Conservation (phyloP, 2,113 vertebrate genomes). For the Nycticryphes semicollaris region DNA sequence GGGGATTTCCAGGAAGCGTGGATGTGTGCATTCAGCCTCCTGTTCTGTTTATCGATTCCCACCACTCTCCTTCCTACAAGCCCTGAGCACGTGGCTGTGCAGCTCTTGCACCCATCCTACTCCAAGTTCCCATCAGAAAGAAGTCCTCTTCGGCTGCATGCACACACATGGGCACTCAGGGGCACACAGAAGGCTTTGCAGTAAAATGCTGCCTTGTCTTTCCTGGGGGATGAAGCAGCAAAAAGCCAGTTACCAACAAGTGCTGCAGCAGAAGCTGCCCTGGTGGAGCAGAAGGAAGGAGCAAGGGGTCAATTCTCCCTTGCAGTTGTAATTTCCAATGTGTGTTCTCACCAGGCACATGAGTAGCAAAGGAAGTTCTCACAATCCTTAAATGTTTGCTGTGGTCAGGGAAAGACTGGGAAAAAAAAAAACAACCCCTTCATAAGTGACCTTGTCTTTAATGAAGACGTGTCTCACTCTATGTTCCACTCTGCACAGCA, state of each 20-base stretch:
- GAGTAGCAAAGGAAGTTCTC: slow-evolving; percentile 42
- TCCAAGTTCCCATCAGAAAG: background rate
- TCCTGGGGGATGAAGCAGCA: background rate
- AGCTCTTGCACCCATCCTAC: background rate
- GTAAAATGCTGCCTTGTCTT: background rate
- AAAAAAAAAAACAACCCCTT: background rate
- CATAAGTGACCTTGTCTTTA: background rate
- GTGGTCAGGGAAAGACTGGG: background rate
- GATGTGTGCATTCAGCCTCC: background rate
- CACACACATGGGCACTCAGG: fast-evolving
- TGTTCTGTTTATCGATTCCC: background rate
- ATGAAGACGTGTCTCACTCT: background rate
- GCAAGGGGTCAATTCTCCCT: background rate
- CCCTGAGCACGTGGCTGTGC: fast-evolving
- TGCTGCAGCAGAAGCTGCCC: background rate
- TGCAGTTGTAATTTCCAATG: background rate
- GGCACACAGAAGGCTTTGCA: background rate
- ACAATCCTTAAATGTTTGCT: slow-evolving; percentile 9
- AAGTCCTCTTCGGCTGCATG: background rate
- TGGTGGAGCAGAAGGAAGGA: fast-evolving
- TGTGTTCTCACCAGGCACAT: background rate
- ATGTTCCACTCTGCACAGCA: background rate
- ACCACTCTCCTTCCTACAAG: background rate
- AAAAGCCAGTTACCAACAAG: background rate
- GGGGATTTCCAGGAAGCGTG: background rate